A percentile compares a stretch with the other conserved stretches of the same genome.
phyloP scores from a whole-genome alignment of 2,888 invertebrate species.

The Pristionchus exspectatus region DNA sequence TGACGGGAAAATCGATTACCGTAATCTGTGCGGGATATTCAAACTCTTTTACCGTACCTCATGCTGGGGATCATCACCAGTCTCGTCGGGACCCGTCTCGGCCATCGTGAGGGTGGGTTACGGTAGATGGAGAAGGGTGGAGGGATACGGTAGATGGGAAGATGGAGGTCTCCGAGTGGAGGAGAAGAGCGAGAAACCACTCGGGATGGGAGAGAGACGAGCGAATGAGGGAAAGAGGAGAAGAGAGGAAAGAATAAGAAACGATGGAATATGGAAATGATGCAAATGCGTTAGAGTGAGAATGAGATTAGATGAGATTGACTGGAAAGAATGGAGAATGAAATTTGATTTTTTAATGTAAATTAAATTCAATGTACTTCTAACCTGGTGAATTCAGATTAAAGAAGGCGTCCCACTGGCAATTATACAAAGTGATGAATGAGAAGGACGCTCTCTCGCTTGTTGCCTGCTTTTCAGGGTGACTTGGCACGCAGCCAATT shows the following conservation, averaged over 20 bases:
- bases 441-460: no score
- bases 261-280: not conserved
- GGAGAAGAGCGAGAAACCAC: not conserved
- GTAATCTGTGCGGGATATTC: not conserved
- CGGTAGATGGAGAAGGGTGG: not conserved
- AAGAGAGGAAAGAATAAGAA: not conserved
- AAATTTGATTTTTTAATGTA: not conserved
- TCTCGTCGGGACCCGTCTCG: conserved; percentile 18
- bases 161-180: not conserved
- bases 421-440: no score
- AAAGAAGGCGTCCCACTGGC: no score
- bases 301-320: not conserved
- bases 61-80: not conserved
- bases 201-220: not conserved
- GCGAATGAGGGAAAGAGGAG: conserved; percentile 1
- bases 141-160: not conserved
- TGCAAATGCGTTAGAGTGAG: not conserved
- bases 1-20: not conserved
- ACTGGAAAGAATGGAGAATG: not conserved
- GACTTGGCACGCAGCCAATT: no score
- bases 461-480: no score
- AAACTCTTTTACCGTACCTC: not conserved
- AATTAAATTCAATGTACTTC: no score
- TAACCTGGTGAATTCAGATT: no score
- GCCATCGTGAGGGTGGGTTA: not conserved